phyloP scores from a whole-genome alignment of 92 coral and sea anemone genomes.

The Desmophyllum pertusum region DNA sequence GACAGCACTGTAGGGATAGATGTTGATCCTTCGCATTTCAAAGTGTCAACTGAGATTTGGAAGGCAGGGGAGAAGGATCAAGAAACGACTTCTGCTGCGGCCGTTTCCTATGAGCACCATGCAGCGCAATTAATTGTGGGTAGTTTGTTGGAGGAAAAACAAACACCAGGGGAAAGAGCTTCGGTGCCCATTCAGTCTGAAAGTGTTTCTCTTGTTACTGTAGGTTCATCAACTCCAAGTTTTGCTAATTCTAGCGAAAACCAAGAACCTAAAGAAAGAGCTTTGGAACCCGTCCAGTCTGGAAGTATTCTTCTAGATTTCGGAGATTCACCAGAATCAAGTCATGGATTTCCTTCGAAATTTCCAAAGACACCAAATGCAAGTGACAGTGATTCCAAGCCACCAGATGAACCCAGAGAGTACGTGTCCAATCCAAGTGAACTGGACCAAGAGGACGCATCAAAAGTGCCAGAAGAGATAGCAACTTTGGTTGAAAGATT shows the following conservation, averaged over 20 bases:
- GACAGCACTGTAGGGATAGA: conserved; percentile 41
- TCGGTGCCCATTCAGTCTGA: background rate
- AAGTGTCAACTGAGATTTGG: conserved; percentile 40
- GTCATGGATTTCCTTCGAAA: background rate
- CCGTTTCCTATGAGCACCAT: conserved; percentile 19
- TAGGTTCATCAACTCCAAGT: background rate
- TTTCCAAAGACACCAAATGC: background rate
- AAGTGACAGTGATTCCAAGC: background rate
- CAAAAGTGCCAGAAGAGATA: conserved; percentile 49
- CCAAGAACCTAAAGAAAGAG: background rate
- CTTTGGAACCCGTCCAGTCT: background rate
- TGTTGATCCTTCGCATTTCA: conserved; percentile 31
- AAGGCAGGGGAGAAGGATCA: conserved; percentile 20
- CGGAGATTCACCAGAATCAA: background rate
- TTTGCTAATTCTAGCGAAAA: background rate
- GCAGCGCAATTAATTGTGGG: conserved; percentile 25
- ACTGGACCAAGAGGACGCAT: background rate
- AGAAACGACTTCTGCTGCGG: background rate
- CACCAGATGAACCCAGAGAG: background rate
- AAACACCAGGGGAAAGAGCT: background rate
- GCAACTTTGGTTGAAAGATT: conserved; percentile 23
- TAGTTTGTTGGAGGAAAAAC: background rate
- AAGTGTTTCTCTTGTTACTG: background rate
- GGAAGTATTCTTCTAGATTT: background rate
- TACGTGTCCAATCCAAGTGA: background rate